Evolutionary conservation across 2,113 vertebrate species (phyloP), one percentile per base, ranked within the genome.

Genomic region (Protobothrops flavoviridis): DNA sequence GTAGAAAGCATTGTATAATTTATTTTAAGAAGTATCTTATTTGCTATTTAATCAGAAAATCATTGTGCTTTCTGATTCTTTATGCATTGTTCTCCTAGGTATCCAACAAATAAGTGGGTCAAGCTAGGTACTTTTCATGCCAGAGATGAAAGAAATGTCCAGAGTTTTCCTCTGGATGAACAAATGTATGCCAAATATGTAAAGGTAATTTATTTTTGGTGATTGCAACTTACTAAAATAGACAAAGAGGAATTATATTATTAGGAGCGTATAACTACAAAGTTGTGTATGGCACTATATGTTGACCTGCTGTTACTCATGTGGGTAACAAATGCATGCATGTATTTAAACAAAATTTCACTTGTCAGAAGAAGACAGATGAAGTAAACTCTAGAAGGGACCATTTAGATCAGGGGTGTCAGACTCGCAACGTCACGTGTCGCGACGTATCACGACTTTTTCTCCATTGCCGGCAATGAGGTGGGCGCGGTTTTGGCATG

Each of bases 111-210:
- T 97, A 99, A 99, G 94, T 99, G 99, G 99, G 98, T 99, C 94
- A 99, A 99, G 95, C 97, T 99, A 88, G 99, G 99, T 85, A 99
- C 99, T 92, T 99, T 99, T 95, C 99, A 99, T 94, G 99, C 98
- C 89, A 98, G 99, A 93, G 99, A 99, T 96, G 99, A 99, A 95
- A 98, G 99, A 50, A 99, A 98, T n/a, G 99, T 99, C 53, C 99
- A 99, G 97, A 99, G 99, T 95, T 99, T 99, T 96, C 99, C 99
- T 88, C 96, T 99, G 97, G 99, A 99, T 96, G 99, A 99, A 39
- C 99, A 99, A 97, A 99, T 99, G 97, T 99, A 99, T 95, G 99
- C 99, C 91, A 99, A 99, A 99, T 99, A 99, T 52, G 98, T 99
- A 92, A 99, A 99, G 99, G 99, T 99, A 98, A 97, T 52, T 59